Conservation (phyloP, 2,797 vertebrate genomes). For the Argyrosomus regius region DNA sequence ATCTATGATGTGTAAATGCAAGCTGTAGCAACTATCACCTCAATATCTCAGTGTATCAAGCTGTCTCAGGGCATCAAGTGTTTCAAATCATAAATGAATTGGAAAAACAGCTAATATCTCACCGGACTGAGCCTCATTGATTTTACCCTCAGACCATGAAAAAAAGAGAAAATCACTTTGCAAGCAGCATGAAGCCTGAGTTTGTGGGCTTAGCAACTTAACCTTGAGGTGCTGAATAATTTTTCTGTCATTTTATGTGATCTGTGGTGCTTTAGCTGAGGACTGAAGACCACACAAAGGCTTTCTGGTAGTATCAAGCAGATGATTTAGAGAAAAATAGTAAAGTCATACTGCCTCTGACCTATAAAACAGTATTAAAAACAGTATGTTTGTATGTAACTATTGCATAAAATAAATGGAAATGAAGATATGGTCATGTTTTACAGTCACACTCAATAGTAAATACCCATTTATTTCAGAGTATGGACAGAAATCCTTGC, state of each 20-base stretch:
- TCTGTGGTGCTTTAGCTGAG: conserved; percentile 36
- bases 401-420: not conserved
- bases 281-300: conserved; percentile 36
- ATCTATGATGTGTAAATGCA: conserved; percentile 51
- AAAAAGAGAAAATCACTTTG: conserved; percentile 75
- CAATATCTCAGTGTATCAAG: conserved; percentile 58
- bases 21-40: conserved; percentile 49
- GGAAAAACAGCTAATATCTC: conserved; percentile 82
- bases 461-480: not conserved
- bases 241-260: conserved; percentile 69
- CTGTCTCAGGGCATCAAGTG: conserved; percentile 67
- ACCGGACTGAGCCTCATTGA: conserved; percentile 75
- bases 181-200: conserved; percentile 64
- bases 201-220: conserved; percentile 68
- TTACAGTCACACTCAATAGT: not conserved
- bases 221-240: conserved; percentile 80
- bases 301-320: conserved; percentile 23
- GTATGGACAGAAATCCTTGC: not conserved
- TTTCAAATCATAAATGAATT: conserved; percentile 83
- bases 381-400: not conserved
- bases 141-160: conserved; percentile 76
- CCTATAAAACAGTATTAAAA: not conserved
- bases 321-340: not conserved
- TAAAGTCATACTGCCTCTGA: conserved; percentile 10
- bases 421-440: not conserved